A percentile compares a stretch with the other conserved stretches of the same genome.
phyloP scores from a whole-genome alignment of 2,888 invertebrate species.

The Meteorus colon region DNA sequence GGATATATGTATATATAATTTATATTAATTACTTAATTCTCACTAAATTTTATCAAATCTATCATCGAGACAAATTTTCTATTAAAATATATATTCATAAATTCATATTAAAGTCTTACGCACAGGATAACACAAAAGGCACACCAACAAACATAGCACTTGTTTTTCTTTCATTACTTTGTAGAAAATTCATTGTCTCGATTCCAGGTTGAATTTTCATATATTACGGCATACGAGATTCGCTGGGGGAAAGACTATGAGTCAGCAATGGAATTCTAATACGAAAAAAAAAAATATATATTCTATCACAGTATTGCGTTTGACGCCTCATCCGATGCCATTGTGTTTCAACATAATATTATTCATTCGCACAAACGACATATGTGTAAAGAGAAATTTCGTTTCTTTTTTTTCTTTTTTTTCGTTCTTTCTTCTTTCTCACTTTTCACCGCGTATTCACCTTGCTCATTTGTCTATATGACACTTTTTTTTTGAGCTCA shows the following conservation, averaged over 20 bases:
- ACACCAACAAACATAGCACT: constrained; percentile 21
- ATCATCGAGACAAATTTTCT: neutral
- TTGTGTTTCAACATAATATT: constrained; percentile 26
- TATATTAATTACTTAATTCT: neutral
- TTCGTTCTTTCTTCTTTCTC: constrained; percentile 13
- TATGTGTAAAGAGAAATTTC: neutral
- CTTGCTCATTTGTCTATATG: neutral
- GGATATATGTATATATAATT: neutral
- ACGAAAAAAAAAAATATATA: constrained; percentile 46
- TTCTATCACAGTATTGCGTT: constrained; percentile 70
- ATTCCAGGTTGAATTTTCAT: constrained; percentile 2
- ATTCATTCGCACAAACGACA: neutral
- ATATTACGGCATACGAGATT: constrained; percentile 31
- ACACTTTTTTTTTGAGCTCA: constrained; percentile 12
- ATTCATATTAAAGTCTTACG: constrained; percentile 19
- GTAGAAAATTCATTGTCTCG: neutral
- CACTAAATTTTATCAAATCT: neutral
- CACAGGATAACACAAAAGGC: constrained; percentile 21
- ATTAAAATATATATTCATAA: constrained; percentile 5
- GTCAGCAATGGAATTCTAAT: constrained; percentile 47
- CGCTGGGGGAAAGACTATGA: constrained; percentile 26
- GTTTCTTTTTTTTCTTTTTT: neutral
- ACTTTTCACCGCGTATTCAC: neutral
- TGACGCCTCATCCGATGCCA: constrained; percentile 43
- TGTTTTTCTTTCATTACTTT: neutral